Conservation (phyloP, 2,888 invertebrate species). For the Drosophila acutilabella region DNA sequence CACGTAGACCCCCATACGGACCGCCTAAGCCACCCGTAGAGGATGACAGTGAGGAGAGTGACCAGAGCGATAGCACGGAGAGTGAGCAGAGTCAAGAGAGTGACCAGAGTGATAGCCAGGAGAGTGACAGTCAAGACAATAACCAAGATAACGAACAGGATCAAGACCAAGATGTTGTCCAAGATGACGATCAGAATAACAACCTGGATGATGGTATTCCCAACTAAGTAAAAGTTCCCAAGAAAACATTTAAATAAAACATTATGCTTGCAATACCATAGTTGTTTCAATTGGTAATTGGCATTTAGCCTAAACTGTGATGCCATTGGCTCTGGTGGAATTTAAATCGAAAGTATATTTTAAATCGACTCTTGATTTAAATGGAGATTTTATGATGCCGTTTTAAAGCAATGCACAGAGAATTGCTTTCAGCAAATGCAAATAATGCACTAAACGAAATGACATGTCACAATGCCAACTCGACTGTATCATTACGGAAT, state of each 20-base stretch:
- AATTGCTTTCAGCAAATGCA: too few species aligned
- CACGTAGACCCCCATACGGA: conserved; percentile 6
- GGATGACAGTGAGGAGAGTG: neutral
- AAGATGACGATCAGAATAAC: conserved; percentile 1
- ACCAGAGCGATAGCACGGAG: neutral
- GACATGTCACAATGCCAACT: too few species aligned
- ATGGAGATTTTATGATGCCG: too few species aligned
- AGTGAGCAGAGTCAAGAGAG: neutral
- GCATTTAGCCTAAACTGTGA: too few species aligned
- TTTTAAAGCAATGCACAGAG: too few species aligned
- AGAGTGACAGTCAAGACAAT: neutral
- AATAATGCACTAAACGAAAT: too few species aligned
- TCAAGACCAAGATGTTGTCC: neutral
- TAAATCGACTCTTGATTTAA: too few species aligned
- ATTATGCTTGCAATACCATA: neutral
- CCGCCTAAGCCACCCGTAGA: neutral
- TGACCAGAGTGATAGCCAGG: neutral
- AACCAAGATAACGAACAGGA: neutral
- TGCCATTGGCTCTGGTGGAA: too few species aligned
- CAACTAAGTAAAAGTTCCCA: neutral
- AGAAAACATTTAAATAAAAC: conserved; percentile 8
- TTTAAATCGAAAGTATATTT: too few species aligned
- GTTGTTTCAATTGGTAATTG: neutral
- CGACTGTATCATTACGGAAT: too few species aligned
- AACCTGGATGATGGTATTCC: neutral